Conservation (phyloP, 2,888 invertebrate genomes). For the Trichacis sp. region DNA sequence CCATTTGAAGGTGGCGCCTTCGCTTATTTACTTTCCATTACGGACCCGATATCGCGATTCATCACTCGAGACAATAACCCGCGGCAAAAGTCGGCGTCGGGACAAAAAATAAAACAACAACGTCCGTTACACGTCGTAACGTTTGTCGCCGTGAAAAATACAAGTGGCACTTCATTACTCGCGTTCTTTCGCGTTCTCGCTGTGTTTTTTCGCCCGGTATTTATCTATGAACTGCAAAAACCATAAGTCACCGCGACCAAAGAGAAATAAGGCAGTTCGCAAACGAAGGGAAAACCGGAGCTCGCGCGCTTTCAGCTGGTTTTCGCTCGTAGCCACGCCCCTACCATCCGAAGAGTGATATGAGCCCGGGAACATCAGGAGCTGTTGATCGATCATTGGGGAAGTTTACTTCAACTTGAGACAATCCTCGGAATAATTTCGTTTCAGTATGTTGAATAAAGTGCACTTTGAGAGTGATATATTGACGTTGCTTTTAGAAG, state of each 20-base stretch:
- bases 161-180: slow-evolving; percentile 28
- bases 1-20: slow-evolving; percentile 21
- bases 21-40: neutral
- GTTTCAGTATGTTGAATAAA: too few species aligned
- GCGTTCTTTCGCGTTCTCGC: slow-evolving; percentile 15
- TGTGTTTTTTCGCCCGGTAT: slow-evolving; percentile 13
- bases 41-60: neutral
- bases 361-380: too few species aligned
- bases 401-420: too few species aligned
- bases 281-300: slow-evolving; percentile 7
- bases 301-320: too few species aligned
- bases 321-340: too few species aligned
- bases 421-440: too few species aligned
- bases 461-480: too few species aligned
- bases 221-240: slow-evolving; percentile 19
- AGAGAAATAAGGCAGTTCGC: slow-evolving; percentile 28
- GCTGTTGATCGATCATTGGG: too few species aligned
- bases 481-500: too few species aligned
- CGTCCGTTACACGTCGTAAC: slow-evolving; percentile 5
- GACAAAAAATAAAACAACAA: too few species aligned
- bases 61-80: neutral
- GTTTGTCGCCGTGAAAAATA: slow-evolving; percentile 23
- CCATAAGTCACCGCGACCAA: slow-evolving; percentile 31
- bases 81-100: neutral
- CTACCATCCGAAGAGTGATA: too few species aligned